A percentile compares a stretch with the other conserved stretches of the same genome.
Conservation (phyloP, 2,888 invertebrate species). For the Drosophila cognata region DNA sequence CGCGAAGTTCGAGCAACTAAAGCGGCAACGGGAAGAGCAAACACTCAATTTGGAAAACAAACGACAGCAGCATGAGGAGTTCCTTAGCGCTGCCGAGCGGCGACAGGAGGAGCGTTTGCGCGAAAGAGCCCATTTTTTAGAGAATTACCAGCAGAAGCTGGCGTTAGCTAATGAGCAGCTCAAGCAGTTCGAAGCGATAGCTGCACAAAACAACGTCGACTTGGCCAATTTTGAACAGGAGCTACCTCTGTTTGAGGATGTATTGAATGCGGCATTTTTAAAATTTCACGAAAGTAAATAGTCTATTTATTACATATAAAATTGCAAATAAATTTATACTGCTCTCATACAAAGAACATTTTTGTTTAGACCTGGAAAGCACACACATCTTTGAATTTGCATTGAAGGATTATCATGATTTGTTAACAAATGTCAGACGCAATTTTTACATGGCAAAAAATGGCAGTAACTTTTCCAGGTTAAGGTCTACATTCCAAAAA, state of each 20-base stretch:
- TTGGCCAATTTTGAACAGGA: conserved; percentile 13
- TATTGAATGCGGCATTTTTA: conserved; percentile 5
- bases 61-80: conserved; percentile 45
- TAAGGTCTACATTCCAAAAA: background rate
- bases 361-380: background rate
- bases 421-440: background rate
- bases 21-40: conserved; percentile 15
- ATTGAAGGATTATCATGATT: background rate
- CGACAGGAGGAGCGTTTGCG: conserved; percentile 38
- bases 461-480: background rate
- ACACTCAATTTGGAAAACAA: conserved; percentile 14
- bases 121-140: conserved; percentile 8
- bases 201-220: conserved; percentile 1
- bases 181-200: conserved; percentile 5
- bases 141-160: conserved; percentile 17
- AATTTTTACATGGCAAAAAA: background rate
- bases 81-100: conserved; percentile 55
- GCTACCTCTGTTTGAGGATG: conserved; percentile 17
- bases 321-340: background rate
- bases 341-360: background rate
- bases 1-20: conserved; percentile 27
- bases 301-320: background rate
- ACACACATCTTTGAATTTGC: background rate
- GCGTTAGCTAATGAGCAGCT: conserved; percentile 28
- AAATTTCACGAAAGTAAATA: background rate